phyloP scores from a whole-genome alignment of 2,113 vertebrate genomes.

The Fregata magnificens region DNA sequence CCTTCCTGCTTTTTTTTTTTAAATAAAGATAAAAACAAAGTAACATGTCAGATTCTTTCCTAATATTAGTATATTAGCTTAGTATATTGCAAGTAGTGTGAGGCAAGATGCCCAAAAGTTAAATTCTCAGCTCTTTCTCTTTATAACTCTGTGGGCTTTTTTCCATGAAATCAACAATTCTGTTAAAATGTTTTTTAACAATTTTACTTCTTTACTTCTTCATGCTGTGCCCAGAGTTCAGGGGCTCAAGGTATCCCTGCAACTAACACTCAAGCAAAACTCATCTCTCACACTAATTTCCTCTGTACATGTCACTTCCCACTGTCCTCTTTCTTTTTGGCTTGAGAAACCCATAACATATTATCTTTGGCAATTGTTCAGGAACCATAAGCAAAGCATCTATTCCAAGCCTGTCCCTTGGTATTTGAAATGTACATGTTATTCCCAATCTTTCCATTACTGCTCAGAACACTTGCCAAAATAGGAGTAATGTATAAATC shows the following conservation, averaged over 20 bases:
- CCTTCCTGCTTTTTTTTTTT: not conserved
- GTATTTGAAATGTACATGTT: slow-evolving; percentile 33
- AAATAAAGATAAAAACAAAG: not conserved
- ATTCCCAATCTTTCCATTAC: slow-evolving; percentile 4
- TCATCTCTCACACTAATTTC: slow-evolving; percentile 17
- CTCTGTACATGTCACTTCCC: not conserved
- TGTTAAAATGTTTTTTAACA: not conserved
- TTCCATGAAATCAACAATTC: not conserved
- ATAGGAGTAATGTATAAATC: not conserved
- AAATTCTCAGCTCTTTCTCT: not conserved
- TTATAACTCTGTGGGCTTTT: not conserved
- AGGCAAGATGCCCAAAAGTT: not conserved
- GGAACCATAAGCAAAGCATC: slow-evolving; percentile 7
- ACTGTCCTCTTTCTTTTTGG: not conserved
- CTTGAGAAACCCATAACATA: not conserved
- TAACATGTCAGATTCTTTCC: not conserved
- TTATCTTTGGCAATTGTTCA: slow-evolving; percentile 40
- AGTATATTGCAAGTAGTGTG: not conserved
- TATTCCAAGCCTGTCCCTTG: not conserved
- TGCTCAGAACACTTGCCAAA: slow-evolving; percentile 9
- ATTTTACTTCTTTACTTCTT: not conserved
- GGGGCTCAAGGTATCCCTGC: not conserved
- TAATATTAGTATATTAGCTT: not conserved
- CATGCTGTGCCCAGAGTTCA: not conserved
- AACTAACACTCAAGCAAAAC: slow-evolving; percentile 22